phyloP scores from a whole-genome alignment of 2,888 invertebrate genomes.

The Drosophila nr. fundita region DNA sequence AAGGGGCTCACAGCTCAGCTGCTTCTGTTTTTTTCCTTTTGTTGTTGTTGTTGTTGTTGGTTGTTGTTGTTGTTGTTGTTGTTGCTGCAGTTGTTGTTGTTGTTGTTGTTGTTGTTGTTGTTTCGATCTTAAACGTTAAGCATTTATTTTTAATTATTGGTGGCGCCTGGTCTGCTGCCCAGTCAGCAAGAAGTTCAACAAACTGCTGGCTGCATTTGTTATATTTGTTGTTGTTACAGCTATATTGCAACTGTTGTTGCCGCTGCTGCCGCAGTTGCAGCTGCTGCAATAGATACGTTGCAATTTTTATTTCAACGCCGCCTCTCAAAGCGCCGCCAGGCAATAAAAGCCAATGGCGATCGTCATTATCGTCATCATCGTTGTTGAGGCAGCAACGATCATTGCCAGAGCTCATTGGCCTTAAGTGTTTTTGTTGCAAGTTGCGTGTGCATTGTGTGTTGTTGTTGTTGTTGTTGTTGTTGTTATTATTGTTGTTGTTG shows the following conservation, averaged over 20 bases:
- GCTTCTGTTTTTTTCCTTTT: not conserved
- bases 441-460: constrained; percentile 10
- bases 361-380: constrained; percentile 42
- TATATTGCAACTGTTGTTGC: constrained; percentile 43
- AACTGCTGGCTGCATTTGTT: constrained; percentile 38
- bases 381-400: constrained; percentile 55
- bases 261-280: constrained; percentile 30
- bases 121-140: constrained; percentile 47
- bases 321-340: constrained; percentile 73
- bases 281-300: constrained; percentile 71
- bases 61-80: constrained; percentile 11
- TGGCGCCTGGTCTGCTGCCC: constrained; percentile 57
- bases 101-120: constrained; percentile 10
- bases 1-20: constrained; percentile 23
- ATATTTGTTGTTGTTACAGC: constrained; percentile 43
- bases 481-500: constrained; percentile 21
- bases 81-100: not conserved
- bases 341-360: constrained; percentile 52
- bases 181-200: constrained; percentile 66
- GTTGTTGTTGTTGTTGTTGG: not conserved
- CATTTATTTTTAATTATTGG: constrained; percentile 75
- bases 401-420: constrained; percentile 76
- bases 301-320: constrained; percentile 60
- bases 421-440: constrained; percentile 22
- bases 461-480: constrained; percentile 16